A percentile compares a stretch with the other conserved stretches of the same genome.
Evolutionary conservation across 2,888 invertebrate species (phyloP).

Genomic region (Dolomedes plantarius): DNA sequence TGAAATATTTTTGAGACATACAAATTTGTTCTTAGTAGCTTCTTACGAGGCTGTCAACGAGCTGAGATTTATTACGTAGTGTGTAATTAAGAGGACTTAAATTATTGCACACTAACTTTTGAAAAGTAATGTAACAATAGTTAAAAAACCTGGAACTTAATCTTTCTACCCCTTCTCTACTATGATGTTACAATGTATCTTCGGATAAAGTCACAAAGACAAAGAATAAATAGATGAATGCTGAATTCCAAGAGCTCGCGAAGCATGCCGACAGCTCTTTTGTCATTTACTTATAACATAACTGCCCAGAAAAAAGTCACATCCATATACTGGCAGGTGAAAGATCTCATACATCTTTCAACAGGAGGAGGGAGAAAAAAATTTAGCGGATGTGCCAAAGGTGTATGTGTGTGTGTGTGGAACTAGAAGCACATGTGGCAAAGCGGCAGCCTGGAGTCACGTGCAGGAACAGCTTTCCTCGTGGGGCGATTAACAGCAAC

Average conservation of each 20-base stretch:
- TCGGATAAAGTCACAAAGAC: no score
- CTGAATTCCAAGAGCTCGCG: neutral
- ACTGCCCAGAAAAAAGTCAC: neutral
- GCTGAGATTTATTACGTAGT: no score
- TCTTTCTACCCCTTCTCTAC: no score
- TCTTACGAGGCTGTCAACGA: no score
- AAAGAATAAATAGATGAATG: neutral
- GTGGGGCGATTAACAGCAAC: slow-evolving; percentile 34
- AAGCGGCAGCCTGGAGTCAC: slow-evolving; percentile 28
- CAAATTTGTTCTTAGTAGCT: no score
- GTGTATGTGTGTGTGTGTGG: slow-evolving; percentile 19
- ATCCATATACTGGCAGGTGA: neutral
- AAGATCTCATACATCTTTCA: neutral
- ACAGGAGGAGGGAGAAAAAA: neutral
- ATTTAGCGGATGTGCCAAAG: neutral
- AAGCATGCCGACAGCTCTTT: neutral
- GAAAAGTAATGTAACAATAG: no score
- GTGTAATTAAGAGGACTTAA: no score
- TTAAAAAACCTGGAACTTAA: no score
- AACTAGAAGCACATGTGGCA: slow-evolving; percentile 48
- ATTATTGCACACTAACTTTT: no score
- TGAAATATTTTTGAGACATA: no score
- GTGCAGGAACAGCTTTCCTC: slow-evolving; percentile 7
- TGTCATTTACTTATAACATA: neutral
- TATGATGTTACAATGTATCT: no score